Evolutionary conservation across 2,888 invertebrate genomes (phyloP).

Genomic region (Parnassius smintheus): DNA sequence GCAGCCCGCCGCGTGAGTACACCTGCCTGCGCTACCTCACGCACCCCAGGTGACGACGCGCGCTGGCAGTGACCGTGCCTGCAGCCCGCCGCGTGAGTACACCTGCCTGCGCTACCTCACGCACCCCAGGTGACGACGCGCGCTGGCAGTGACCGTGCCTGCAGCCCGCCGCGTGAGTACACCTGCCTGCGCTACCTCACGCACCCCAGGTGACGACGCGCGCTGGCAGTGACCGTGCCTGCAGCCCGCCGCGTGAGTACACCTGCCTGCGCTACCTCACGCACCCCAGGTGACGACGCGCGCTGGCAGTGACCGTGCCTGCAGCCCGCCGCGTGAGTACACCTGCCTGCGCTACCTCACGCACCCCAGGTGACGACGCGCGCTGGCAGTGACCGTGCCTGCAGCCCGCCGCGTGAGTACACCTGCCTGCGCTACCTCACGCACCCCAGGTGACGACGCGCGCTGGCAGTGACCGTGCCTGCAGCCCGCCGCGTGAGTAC

Average conservation of each 20-base stretch:
- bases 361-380: too few relatives aligned
- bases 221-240: slow-evolving; percentile 24
- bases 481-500: background rate
- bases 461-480: slow-evolving; percentile 34
- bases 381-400: slow-evolving; percentile 24
- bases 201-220: too few relatives aligned
- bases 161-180: background rate
- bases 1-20: background rate
- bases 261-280: slow-evolving; percentile 48
- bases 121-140: too few relatives aligned
- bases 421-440: slow-evolving; percentile 49
- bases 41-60: too few relatives aligned
- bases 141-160: slow-evolving; percentile 34
- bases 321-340: background rate
- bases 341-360: slow-evolving; percentile 58
- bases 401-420: background rate
- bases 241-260: background rate
- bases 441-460: too few relatives aligned
- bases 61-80: slow-evolving; percentile 24
- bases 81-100: background rate
- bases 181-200: slow-evolving; percentile 58
- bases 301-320: slow-evolving; percentile 34
- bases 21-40: slow-evolving; percentile 58
- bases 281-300: too few relatives aligned
- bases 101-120: slow-evolving; percentile 48